Conservation (phyloP, 2,888 invertebrate genomes). For the Phasia obesa region DNA sequence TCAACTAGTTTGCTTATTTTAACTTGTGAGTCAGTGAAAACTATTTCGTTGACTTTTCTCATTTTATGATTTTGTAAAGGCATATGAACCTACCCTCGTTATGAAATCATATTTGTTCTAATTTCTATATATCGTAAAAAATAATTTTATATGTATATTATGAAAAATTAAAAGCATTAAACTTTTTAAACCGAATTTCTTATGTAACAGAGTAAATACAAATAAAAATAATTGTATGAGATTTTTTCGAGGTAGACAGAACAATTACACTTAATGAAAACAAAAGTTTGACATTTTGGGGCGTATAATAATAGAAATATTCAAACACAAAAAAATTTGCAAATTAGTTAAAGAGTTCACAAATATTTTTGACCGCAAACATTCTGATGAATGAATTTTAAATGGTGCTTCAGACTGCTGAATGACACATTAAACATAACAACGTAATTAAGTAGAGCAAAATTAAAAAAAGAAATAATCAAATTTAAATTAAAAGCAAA, state of each 20-base stretch:
- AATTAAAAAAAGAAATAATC: conserved; percentile 18
- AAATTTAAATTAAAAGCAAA: conserved; percentile 29
- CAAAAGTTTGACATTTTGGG: conserved; percentile 63
- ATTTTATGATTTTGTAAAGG: too few relatives aligned
- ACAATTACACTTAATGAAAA: conserved; percentile 29
- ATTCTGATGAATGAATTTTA: conserved; percentile 55
- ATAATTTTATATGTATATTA: too few relatives aligned
- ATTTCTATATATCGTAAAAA: too few relatives aligned
- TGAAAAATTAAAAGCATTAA: background rate
- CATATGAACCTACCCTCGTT: conserved; percentile 19
- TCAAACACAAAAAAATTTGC: conserved; percentile 30
- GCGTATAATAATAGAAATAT: conserved; percentile 46
- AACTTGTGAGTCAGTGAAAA: too few relatives aligned
- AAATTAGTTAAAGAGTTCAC: conserved; percentile 34
- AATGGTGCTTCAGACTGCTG: conserved; percentile 40
- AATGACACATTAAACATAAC: conserved; percentile 33
- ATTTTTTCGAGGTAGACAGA: conserved; percentile 41
- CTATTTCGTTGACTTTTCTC: too few relatives aligned
- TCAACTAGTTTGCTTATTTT: too few relatives aligned
- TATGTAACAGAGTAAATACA: background rate
- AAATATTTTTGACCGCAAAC: conserved; percentile 34
- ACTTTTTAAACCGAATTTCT: conserved; percentile 1
- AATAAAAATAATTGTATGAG: conserved; percentile 18
- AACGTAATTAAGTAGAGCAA: conserved; percentile 40
- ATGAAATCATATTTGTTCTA: conserved; percentile 65